A percentile compares a stretch with the other conserved stretches of the same genome.
Evolutionary conservation across 2,888 invertebrate genomes (phyloP).

Genomic region (Platycnemis pennipes): DNA sequence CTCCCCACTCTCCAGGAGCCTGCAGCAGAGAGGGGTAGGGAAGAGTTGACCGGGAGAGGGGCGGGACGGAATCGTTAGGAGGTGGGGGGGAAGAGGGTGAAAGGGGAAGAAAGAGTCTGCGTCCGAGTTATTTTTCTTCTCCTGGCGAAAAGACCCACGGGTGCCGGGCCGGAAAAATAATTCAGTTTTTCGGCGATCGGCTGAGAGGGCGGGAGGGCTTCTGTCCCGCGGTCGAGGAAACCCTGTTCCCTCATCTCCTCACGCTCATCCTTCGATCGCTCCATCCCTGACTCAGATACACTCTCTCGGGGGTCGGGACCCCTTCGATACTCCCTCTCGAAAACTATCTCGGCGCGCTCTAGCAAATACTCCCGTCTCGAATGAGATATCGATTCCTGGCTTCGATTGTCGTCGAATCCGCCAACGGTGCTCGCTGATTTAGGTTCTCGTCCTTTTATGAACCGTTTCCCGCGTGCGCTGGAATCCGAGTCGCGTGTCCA

Average conservation of each 20-base stretch:
- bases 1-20: too few relatives aligned
- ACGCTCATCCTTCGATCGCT: not conserved
- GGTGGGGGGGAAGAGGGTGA: not conserved
- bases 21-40: too few relatives aligned
- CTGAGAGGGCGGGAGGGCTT: not conserved
- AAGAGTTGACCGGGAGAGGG: too few relatives aligned
- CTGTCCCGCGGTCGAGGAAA: not conserved
- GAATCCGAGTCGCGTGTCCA: not conserved
- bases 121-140: not conserved
- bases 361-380: too few relatives aligned
- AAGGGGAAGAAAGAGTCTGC: not conserved
- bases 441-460: not conserved
- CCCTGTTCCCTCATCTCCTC: not conserved
- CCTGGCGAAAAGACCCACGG: not conserved
- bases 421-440: not conserved
- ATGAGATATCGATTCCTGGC: not conserved
- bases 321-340: too few relatives aligned
- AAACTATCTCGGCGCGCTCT: too few relatives aligned
- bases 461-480: not conserved
- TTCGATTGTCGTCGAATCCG: not conserved
- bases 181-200: conserved; percentile 19
- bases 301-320: too few relatives aligned
- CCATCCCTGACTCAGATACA: not conserved
- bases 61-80: not conserved
- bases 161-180: not conserved